Evolutionary conservation across 2,888 invertebrate genomes (phyloP).

Genomic region (Tineola bisselliella): DNA sequence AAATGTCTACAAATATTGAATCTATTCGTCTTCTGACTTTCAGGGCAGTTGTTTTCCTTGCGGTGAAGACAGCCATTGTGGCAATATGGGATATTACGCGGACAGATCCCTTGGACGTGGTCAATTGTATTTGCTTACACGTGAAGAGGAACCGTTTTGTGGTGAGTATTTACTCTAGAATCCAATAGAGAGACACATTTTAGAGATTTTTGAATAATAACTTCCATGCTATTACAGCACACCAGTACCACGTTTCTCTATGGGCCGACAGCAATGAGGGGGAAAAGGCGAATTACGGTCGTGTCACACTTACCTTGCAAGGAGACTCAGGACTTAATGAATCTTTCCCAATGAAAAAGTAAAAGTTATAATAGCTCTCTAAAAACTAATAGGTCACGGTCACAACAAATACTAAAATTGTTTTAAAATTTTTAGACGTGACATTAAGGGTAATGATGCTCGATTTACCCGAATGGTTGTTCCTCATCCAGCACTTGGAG

Average conservation of each 20-base stretch:
- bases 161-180: conserved; percentile 46
- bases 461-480: conserved; percentile 85
- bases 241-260: conserved; percentile 86
- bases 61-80: conserved; percentile 71
- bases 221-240: conserved; percentile 72
- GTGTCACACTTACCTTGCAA: conserved; percentile 80
- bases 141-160: conserved; percentile 93
- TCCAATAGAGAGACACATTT: not conserved
- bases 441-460: conserved; percentile 78
- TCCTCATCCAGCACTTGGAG: conserved; percentile 86
- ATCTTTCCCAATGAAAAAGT: conserved; percentile 89
- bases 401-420: too few relatives aligned
- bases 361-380: conserved; percentile 19
- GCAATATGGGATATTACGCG: conserved; percentile 95
- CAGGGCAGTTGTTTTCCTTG: conserved; percentile 64
- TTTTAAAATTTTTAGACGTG: conserved; percentile 70
- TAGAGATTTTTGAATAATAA: not conserved
- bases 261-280: conserved; percentile 71
- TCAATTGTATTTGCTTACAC: conserved; percentile 86
- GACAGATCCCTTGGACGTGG: conserved; percentile 85
- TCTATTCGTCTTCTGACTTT: conserved; percentile 14
- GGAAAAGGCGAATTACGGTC: conserved; percentile 76
- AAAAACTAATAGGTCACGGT: too few relatives aligned
- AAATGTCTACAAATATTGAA: too few relatives aligned
- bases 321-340: conserved; percentile 86